These are phyloP conservation scores for Neosilurus hyrtlii DNA, from an alignment of 2,797 vertebrate species.

Conservation along the genomic window DNA sequence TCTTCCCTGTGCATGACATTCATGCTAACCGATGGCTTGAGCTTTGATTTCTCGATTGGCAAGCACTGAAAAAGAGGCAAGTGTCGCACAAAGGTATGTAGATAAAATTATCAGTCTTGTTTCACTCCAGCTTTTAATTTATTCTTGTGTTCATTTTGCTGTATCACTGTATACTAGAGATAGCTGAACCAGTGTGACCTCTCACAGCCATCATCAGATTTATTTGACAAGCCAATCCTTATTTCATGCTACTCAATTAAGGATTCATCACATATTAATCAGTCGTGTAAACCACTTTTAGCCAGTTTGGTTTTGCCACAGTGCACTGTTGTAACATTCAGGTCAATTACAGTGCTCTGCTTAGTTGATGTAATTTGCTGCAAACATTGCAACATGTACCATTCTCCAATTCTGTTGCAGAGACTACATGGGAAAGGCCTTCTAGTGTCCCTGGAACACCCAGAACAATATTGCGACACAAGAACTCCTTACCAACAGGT, in stretches of 20 bases:
- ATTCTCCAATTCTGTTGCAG: slow-evolving; percentile 62
- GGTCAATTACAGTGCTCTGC: neutral
- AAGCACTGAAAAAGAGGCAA: slow-evolving; percentile 30
- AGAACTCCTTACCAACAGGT: slow-evolving; percentile 87
- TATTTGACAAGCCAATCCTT: neutral
- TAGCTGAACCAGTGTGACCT: neutral
- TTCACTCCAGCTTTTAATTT: neutral
- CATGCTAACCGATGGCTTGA: slow-evolving; percentile 54
- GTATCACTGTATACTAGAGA: slow-evolving; percentile 2
- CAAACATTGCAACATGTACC: slow-evolving; percentile 24
- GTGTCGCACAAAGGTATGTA: neutral
- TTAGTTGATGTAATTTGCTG: slow-evolving; percentile 42
- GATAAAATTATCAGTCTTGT: slow-evolving; percentile 3
- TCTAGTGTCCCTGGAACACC: slow-evolving; percentile 85
- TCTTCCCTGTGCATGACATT: slow-evolving; percentile 59
- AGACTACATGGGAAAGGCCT: slow-evolving; percentile 95
- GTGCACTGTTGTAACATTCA: neutral
- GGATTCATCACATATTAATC: neutral
- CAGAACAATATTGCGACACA: slow-evolving; percentile 81
- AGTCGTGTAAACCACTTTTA: neutral
- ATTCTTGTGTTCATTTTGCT: neutral
- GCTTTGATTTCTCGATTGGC: slow-evolving; percentile 53
- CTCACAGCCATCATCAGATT: neutral
- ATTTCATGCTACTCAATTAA: neutral
- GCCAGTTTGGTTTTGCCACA: neutral